Evolutionary conservation across 2,113 vertebrate genomes (phyloP).

Genomic region (Albula goreensis): DNA sequence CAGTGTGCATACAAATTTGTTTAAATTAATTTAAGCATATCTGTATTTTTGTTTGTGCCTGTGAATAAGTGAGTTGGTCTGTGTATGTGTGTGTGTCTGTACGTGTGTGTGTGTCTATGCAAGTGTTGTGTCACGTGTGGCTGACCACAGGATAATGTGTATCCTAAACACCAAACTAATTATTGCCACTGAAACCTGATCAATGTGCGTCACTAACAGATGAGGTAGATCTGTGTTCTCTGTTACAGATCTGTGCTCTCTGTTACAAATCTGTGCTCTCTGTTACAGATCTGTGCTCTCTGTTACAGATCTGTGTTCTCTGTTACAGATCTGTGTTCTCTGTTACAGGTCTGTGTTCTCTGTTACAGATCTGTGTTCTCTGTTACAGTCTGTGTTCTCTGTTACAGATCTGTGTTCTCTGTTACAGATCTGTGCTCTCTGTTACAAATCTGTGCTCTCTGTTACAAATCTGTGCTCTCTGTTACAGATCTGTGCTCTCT

Average conservation of each 20-base stretch:
- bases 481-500: background rate
- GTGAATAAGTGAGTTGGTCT: background rate
- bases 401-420: too few relatives aligned
- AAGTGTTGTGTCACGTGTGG: background rate
- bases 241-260: background rate
- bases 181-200: conserved; percentile 38
- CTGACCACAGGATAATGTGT: conserved; percentile 17
- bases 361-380: too few relatives aligned
- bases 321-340: too few relatives aligned
- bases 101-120: conserved; percentile 4
- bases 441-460: too few relatives aligned
- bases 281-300: too few relatives aligned
- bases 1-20: too few relatives aligned
- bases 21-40: too few relatives aligned
- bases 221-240: conserved; percentile 27
- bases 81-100: conserved; percentile 2
- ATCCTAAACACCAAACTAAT: conserved; percentile 43
- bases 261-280: background rate
- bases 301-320: too few relatives aligned
- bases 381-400: too few relatives aligned
- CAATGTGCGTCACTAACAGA: conserved; percentile 43
- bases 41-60: background rate
- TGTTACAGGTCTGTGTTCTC: too few relatives aligned
- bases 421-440: too few relatives aligned
- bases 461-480: background rate